phyloP scores from a whole-genome alignment of 2,888 invertebrate species.

The Lamellibrachia columna region DNA sequence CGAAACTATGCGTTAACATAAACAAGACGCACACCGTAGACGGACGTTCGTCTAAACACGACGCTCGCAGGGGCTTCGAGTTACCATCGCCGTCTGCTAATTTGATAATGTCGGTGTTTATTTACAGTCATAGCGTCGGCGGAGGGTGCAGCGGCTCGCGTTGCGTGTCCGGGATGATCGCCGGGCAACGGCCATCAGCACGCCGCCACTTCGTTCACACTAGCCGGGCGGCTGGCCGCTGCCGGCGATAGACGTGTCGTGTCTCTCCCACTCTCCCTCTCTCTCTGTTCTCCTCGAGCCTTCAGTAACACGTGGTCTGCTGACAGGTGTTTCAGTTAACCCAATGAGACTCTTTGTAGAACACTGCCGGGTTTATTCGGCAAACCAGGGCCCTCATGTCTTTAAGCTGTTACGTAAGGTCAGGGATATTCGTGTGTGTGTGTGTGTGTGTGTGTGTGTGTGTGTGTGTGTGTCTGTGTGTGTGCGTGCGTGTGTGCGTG shows the following conservation, averaged over 20 bases:
- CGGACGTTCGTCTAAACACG: background rate
- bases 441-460: too few relatives aligned
- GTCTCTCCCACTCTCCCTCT: background rate
- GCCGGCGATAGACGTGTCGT: background rate
- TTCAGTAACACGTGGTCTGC: background rate
- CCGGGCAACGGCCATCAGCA: background rate
- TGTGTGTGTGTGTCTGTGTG: too few relatives aligned
- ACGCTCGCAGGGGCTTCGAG: background rate
- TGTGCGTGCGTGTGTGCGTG: too few relatives aligned
- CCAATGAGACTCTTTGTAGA: background rate
- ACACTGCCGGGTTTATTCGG: background rate
- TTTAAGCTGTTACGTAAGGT: background rate
- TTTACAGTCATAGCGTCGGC: background rate
- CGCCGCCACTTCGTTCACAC: background rate
- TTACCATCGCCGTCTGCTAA: background rate
- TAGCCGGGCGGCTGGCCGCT: background rate
- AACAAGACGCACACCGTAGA: background rate
- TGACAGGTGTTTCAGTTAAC: background rate
- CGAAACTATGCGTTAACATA: background rate
- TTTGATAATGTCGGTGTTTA: conserved; percentile 16
- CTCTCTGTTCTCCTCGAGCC: too few relatives aligned
- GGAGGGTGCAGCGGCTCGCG: background rate
- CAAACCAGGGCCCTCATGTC: background rate
- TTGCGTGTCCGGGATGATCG: background rate
- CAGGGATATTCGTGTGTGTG: too few relatives aligned